Percentiles rank a stretch among this genome's conserved stretches.
phyloP scores from a whole-genome alignment of 2,888 invertebrate species.

The Clivina fossor region DNA sequence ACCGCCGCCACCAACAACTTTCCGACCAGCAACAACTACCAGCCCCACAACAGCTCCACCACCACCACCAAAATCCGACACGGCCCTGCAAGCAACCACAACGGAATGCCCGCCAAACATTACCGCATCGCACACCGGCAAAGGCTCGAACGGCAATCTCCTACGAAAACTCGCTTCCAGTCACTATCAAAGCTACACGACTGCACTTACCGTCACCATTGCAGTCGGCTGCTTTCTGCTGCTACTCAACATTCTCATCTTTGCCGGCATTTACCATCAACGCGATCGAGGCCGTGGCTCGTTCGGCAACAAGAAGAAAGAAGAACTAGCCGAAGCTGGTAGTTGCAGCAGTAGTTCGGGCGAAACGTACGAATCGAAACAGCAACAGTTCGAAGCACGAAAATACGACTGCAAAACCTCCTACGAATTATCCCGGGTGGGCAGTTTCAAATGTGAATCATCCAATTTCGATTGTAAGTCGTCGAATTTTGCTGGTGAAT shows the following conservation, averaged over 20 bases:
- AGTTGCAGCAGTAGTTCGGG: conserved; percentile 65
- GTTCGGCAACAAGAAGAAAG: conserved; percentile 71
- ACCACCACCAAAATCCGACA: conserved; percentile 57
- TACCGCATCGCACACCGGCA: conserved; percentile 50
- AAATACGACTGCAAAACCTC: conserved; percentile 47
- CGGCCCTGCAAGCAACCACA: conserved; percentile 58
- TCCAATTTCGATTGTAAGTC: conserved; percentile 56
- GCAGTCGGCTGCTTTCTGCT: conserved; percentile 83
- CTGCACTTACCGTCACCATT: conserved; percentile 84
- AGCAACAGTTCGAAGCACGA: conserved; percentile 31
- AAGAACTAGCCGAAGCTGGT: conserved; percentile 73
- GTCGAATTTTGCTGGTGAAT: conserved; percentile 63
- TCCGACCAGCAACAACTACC: conserved; percentile 50
- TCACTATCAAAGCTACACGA: conserved; percentile 86
- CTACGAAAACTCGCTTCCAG: conserved; percentile 76
- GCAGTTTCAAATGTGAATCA: conserved; percentile 61
- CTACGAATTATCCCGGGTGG: conserved; percentile 58
- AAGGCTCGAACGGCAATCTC: conserved; percentile 63
- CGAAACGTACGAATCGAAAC: conserved; percentile 63
- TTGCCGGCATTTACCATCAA: conserved; percentile 86
- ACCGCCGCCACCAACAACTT: conserved; percentile 53
- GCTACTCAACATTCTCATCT: conserved; percentile 80
- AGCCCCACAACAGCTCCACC: conserved; percentile 54
- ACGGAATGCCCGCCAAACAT: conserved; percentile 75
- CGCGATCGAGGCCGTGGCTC: conserved; percentile 59